phyloP scores from a whole-genome alignment of 2,888 invertebrate genomes.

The Macaria notata region DNA sequence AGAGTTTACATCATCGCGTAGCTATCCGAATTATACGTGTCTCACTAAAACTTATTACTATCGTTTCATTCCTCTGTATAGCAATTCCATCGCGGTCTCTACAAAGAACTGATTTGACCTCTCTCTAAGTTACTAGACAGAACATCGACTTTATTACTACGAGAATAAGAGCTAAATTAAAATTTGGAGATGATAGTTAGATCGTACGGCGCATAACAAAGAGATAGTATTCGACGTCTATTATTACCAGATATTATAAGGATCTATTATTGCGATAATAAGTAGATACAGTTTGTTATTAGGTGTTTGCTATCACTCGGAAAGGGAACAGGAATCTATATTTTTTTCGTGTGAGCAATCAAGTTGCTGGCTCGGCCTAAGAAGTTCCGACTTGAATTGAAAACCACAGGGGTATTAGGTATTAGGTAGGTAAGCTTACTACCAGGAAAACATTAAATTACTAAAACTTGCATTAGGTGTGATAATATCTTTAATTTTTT shows the following conservation, averaged over 20 bases:
- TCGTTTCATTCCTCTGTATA: constrained; percentile 40
- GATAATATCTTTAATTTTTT: too few species aligned
- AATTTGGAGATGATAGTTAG: not conserved
- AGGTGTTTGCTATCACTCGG: constrained; percentile 18
- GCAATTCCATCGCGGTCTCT: constrained; percentile 47
- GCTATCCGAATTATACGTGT: constrained; percentile 35
- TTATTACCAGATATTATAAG: constrained; percentile 49
- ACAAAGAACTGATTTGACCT: constrained; percentile 37
- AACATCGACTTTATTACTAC: constrained; percentile 8
- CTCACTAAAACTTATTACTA: constrained; percentile 36
- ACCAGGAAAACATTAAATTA: too few species aligned
- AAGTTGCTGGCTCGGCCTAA: too few species aligned
- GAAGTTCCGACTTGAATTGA: too few species aligned
- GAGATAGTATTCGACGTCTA: constrained; percentile 39
- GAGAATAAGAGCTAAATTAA: constrained; percentile 12
- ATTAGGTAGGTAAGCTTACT: too few species aligned
- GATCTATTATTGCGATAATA: constrained; percentile 49
- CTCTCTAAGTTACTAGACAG: not conserved
- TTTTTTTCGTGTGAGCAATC: too few species aligned
- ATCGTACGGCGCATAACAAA: constrained; percentile 14
- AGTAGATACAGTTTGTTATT: constrained; percentile 42
- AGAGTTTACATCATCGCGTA: too few species aligned
- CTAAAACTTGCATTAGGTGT: too few species aligned
- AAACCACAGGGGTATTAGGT: too few species aligned
- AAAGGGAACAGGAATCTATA: constrained; percentile 6